phyloP scores from a whole-genome alignment of 2,113 vertebrate species.

The Lycaon pictus region DNA sequence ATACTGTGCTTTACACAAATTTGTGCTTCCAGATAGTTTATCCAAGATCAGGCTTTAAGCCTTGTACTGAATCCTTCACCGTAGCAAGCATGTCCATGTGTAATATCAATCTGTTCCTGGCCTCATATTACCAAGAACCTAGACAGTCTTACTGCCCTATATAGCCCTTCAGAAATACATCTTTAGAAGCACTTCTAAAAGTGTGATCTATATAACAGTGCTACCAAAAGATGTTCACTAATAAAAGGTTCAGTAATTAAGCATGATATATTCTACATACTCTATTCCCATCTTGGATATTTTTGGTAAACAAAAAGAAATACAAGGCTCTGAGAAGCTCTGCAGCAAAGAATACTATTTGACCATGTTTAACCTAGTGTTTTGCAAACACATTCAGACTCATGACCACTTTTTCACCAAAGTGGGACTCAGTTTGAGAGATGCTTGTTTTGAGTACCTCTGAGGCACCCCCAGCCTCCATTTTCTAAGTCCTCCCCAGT shows the following conservation, averaged over 20 bases:
- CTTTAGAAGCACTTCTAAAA: not conserved
- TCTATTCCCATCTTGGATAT: not conserved
- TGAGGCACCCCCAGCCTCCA: not conserved
- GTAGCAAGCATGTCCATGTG: not conserved
- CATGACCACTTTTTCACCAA: not conserved
- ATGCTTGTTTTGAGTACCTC: not conserved
- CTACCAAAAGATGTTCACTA: not conserved
- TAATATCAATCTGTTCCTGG: not conserved
- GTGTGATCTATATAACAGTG: not conserved
- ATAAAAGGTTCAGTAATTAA: not conserved
- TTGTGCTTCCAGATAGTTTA: not conserved
- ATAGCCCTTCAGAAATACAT: not conserved
- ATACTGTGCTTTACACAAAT: not conserved
- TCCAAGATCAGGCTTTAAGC: not conserved
- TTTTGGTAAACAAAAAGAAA: conserved; percentile 34
- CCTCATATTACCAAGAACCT: not conserved
- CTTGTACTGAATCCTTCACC: not conserved
- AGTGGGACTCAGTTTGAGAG: not conserved
- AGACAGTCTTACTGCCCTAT: not conserved
- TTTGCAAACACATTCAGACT: conserved; percentile 14
- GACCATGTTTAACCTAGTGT: not conserved
- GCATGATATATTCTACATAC: conserved; percentile 17
- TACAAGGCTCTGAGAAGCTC: not conserved
- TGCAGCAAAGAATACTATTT: conserved; percentile 15
- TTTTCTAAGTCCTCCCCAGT: not conserved